phyloP scores from a whole-genome alignment of 2,797 vertebrate genomes.

The Pangasius djambal region DNA sequence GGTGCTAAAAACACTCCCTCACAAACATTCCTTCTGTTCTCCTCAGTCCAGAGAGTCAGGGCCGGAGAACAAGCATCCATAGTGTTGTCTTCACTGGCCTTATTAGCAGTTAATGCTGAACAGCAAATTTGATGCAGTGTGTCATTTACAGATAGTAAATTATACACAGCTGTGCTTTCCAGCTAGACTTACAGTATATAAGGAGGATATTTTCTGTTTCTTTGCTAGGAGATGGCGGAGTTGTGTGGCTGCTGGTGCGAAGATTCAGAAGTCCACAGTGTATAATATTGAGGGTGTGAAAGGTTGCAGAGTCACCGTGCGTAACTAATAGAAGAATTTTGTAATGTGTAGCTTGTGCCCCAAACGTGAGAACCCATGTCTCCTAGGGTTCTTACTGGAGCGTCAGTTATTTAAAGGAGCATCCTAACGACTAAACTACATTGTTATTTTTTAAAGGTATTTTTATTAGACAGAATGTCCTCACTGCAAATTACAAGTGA shows the following conservation, averaged over 20 bases:
- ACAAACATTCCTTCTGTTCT: constrained; percentile 16
- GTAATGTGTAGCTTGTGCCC: background rate
- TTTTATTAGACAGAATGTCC: background rate
- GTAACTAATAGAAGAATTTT: background rate
- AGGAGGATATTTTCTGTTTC: constrained; percentile 4
- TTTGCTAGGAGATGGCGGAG: background rate
- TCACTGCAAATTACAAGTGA: background rate
- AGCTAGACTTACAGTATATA: background rate
- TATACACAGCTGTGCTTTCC: constrained; percentile 23
- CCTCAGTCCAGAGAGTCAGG: background rate
- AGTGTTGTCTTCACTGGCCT: constrained; percentile 10
- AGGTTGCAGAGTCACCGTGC: background rate
- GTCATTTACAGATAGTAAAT: constrained; percentile 31
- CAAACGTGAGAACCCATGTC: background rate
- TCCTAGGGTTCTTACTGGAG: background rate
- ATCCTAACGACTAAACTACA: background rate
- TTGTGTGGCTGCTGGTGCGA: background rate
- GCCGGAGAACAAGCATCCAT: background rate
- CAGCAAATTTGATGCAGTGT: constrained; percentile 2
- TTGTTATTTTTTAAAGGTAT: background rate
- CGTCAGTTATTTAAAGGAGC: background rate
- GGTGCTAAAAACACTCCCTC: background rate
- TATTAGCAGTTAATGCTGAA: background rate
- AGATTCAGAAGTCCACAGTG: background rate
- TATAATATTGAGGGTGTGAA: background rate